Conservation (phyloP, 1,140 invertebrate species). For the Zeugodacus cucurbitae region DNA sequence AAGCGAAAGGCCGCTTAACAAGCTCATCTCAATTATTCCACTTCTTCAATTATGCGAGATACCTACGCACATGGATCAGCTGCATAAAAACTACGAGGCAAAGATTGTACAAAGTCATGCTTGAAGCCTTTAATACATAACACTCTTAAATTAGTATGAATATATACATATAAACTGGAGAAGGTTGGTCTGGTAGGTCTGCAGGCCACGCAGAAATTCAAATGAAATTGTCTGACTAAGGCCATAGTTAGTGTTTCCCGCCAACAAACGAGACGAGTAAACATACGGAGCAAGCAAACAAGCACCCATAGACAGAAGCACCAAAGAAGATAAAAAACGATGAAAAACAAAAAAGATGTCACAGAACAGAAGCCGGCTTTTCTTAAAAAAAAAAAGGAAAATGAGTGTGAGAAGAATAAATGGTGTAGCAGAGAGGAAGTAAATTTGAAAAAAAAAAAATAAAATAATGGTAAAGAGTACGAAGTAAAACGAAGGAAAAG, state of each 20-base stretch:
- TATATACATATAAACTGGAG: background rate
- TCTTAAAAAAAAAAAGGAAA: background rate
- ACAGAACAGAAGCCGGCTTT: background rate
- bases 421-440: background rate
- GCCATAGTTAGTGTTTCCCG: background rate
- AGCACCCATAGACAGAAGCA: background rate
- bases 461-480: background rate
- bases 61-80: background rate
- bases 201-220: too few species aligned
- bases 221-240: background rate
- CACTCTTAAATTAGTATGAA: too few species aligned
- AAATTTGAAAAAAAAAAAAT: background rate
- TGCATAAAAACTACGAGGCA: background rate
- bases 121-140: too few species aligned
- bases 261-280: background rate
- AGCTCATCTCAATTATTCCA: background rate
- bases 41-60: background rate
- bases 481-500: background rate
- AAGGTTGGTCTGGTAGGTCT: too few species aligned
- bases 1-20: background rate
- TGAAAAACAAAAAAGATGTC: background rate
- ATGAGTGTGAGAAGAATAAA: background rate
- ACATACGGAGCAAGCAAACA: background rate
- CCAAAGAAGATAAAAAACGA: background rate
- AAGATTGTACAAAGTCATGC: too few species aligned